These are phyloP conservation scores for Scaptomyza hsui DNA, from an alignment of 1,140 invertebrate species.

Conservation along the genomic window DNA sequence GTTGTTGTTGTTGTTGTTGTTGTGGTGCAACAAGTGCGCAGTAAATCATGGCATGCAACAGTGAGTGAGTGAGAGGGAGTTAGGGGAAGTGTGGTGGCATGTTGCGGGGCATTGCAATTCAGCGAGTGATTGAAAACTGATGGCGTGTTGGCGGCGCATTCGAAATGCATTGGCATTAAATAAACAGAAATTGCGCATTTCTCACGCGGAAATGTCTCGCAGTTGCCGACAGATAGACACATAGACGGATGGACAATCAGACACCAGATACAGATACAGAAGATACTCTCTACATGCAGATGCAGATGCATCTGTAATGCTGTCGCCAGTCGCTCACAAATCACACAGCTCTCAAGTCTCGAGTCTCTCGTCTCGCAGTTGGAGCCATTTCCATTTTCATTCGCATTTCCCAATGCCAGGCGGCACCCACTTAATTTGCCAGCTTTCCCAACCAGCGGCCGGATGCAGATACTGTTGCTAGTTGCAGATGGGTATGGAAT, in stretches of 20 bases:
- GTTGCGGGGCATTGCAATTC: constrained; percentile 45
- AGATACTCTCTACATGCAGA: constrained; percentile 22
- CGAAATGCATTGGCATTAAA: constrained; percentile 76
- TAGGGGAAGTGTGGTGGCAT: constrained; percentile 2
- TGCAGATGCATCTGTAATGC: constrained; percentile 24
- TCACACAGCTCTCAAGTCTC: constrained; percentile 13
- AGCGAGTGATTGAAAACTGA: constrained; percentile 77
- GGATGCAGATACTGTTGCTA: constrained; percentile 39
- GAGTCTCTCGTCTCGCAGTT: constrained; percentile 10
- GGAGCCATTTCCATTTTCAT: constrained; percentile 17
- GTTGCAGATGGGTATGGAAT: constrained; percentile 3
- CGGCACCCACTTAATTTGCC: constrained; percentile 75
- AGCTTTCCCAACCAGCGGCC: constrained; percentile 43
- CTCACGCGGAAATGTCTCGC: constrained; percentile 68
- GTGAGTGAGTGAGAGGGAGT: neutral
- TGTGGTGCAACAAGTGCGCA: constrained; percentile 70
- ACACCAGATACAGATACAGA: constrained; percentile 10
- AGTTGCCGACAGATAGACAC: constrained; percentile 27
- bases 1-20: constrained; percentile 1
- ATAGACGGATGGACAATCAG: constrained; percentile 13
- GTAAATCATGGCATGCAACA: constrained; percentile 51
- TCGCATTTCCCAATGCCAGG: constrained; percentile 20
- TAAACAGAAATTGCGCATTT: constrained; percentile 78
- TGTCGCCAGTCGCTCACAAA: constrained; percentile 29
- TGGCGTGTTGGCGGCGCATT: constrained; percentile 66